Conservation (phyloP, 2,113 vertebrate genomes). For the Heteronetta atricapilla region DNA sequence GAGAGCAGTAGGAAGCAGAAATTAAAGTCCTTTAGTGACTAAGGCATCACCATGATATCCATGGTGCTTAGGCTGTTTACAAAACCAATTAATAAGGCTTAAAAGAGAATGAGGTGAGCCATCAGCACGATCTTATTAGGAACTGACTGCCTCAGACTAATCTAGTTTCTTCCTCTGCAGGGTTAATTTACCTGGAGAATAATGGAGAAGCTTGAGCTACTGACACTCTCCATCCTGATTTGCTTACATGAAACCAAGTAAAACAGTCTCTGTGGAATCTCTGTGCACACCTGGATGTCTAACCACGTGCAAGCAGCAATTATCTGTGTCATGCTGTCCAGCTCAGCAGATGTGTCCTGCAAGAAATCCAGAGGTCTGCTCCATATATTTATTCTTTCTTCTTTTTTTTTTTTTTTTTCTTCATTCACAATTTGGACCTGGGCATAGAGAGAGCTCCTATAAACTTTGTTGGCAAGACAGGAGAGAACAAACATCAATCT, state of each 20-base stretch:
- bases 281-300: neutral
- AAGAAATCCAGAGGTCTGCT: neutral
- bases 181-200: neutral
- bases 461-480: neutral
- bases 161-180: neutral
- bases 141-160: neutral
- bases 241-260: neutral
- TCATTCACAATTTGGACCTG: neutral
- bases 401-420: neutral
- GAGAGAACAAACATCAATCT: neutral
- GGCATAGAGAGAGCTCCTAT: neutral
- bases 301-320: neutral
- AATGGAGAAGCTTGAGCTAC: neutral
- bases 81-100: neutral
- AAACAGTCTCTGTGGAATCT: neutral
- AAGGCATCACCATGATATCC: slow-evolving; percentile 6
- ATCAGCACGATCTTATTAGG: neutral
- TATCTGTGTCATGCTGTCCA: neutral
- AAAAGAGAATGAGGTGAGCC: neutral
- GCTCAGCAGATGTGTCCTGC: neutral
- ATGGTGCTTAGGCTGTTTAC: neutral
- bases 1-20: slow-evolving; percentile 15
- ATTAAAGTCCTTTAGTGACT: neutral
- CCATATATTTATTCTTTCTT: neutral
- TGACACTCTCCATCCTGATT: neutral